Evolutionary conservation across 2,888 invertebrate genomes (phyloP).

Genomic region (Dendrolimus houi): DNA sequence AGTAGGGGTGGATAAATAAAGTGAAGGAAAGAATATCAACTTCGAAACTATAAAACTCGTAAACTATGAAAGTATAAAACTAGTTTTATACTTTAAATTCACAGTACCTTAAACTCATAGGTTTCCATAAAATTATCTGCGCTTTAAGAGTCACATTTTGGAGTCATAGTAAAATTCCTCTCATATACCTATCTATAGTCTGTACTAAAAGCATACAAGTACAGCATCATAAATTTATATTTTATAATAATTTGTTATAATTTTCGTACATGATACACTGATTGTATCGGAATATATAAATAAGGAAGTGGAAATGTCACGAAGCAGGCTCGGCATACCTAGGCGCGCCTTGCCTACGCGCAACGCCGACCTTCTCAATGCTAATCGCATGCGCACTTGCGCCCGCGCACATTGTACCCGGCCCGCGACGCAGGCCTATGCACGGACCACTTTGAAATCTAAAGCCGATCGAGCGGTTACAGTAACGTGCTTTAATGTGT

Average conservation of each 20-base stretch:
- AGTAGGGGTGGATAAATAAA: too few relatives aligned
- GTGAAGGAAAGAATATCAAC: too few relatives aligned
- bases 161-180: too few relatives aligned
- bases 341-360: conserved; percentile 43
- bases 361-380: conserved; percentile 61
- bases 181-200: too few relatives aligned
- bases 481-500: too few relatives aligned
- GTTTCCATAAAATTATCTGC: too few relatives aligned
- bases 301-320: conserved; percentile 43
- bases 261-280: conserved; percentile 13
- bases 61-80: too few relatives aligned
- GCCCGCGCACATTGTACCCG: not conserved
- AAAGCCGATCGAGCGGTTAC: not conserved
- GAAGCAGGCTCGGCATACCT: conserved; percentile 35
- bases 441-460: conserved; percentile 1
- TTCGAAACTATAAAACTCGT: too few relatives aligned
- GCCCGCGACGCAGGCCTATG: conserved; percentile 8
- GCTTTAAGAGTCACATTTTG: too few relatives aligned
- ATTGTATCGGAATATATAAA: conserved; percentile 18
- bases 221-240: not conserved
- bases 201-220: too few relatives aligned
- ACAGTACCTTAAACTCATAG: too few relatives aligned
- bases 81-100: too few relatives aligned
- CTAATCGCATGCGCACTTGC: conserved; percentile 28
- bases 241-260: conserved; percentile 3